Evolutionary conservation across 2,113 vertebrate genomes (phyloP), one percentile per base, ranked within the genome.

Genomic region (Syngnathoides biaculeatus): DNA sequence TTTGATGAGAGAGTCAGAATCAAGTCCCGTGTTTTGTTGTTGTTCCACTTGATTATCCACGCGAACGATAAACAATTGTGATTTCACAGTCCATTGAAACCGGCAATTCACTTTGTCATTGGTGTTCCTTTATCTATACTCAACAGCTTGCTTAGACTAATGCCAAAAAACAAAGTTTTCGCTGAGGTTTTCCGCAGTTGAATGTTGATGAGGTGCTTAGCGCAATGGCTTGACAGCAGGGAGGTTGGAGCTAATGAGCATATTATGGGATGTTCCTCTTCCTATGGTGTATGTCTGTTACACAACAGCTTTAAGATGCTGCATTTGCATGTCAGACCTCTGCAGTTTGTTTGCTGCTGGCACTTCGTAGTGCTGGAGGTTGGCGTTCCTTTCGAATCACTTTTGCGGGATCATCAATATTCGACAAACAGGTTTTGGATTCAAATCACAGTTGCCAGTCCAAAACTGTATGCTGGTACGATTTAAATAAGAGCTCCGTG

Each of bases 261-360:
- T 67, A 77, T 66, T 62, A 69, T 67, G 79, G 57, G 68, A 79
- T 77, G 69, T 79, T 50, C 69, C 68, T 73, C 68, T 77, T 45
- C 68, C 30, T 61, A 13, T 74, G 45, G 67, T 81, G 82, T n/a
- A n/a, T 61, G 59, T 13, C 57, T 60, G 17, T 60, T n/a, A 60
- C 57, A n/a, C 22, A n/a, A 38, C 30, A 11, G 19, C 57, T 39
- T 60, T 39, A 39, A 60, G 30, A 60, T n/a, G 30, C 19, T 12
- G 58, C 17, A 60, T 60, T n/a, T 40, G 35, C 30, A 39, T 12
- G 35, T 17, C 14, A n/a, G 26, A 56, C 26, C 12, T 7, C 24
- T 27, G 15, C 12, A 26, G 5, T 30, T 30, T 56, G 7, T 56
- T 27, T 30, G 2, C 17, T 11, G 8, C 2, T 59, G 15, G 30